Percentiles rank a stretch among this genome's conserved stretches.
These are phyloP conservation scores for Oligia strigilis DNA, from an alignment of 2,888 invertebrate species.

Conservation along the genomic window DNA sequence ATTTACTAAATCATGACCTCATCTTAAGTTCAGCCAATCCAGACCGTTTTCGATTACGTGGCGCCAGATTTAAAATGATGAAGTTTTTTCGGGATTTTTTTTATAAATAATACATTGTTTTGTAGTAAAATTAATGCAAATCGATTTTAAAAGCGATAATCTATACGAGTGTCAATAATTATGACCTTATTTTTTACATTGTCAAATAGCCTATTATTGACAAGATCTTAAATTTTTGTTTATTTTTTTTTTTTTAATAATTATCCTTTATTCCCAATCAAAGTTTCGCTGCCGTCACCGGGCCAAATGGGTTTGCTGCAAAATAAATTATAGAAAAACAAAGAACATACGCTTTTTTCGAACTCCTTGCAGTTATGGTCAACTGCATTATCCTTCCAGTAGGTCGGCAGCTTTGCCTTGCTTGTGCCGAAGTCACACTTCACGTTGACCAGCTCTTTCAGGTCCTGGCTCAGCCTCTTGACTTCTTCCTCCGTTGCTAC, in stretches of 20 bases:
- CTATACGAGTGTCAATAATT: too few species aligned
- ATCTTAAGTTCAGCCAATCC: too few species aligned
- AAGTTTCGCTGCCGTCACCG: not conserved
- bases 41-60: too few species aligned
- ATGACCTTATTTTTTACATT: too few species aligned
- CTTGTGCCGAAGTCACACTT: conserved; percentile 59
- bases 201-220: too few species aligned
- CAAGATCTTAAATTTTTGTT: not conserved
- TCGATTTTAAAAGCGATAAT: too few species aligned
- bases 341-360: conserved; percentile 55
- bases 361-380: conserved; percentile 65
- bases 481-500: conserved; percentile 57
- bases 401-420: conserved; percentile 39
- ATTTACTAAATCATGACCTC: too few species aligned
- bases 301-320: not conserved
- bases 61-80: too few species aligned
- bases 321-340: not conserved
- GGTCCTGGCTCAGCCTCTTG: conserved; percentile 22
- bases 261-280: not conserved
- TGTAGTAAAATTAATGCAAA: too few species aligned
- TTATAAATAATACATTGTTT: too few species aligned
- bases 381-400: conserved; percentile 64
- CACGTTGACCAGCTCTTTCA: conserved; percentile 57
- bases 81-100: too few species aligned
- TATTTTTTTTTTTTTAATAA: not conserved